Evolutionary conservation across 2,888 invertebrate species (phyloP), one percentile per base, ranked within the genome.

Genomic region (Steromphala cineraria): DNA sequence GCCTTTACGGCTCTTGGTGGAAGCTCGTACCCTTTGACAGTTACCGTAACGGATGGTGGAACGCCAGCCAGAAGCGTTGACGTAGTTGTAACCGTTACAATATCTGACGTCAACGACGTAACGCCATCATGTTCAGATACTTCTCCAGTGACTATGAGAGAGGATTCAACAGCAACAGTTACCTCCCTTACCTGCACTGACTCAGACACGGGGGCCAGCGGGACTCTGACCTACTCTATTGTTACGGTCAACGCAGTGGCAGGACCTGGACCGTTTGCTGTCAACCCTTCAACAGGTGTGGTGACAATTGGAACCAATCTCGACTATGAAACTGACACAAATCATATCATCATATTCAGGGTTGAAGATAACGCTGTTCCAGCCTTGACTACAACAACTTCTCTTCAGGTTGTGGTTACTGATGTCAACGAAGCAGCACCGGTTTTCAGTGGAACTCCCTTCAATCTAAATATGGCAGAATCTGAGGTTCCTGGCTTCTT

Each of bases 391-490:
- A 82, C 88, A 13, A 86, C 88, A 0, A 88, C 88, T 10, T 86
- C 82, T 7, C 80, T 91, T 0, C 82, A 85, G 17, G 80, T 90
- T 10, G 80, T 62, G 19, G 82, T 90, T 4, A 83, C 82, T 4
- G 88, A 91, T 81, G 86, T 90, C 5, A 91, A 92, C 82, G 92
- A 92, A 55, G 83, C 86, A 67, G 76, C 82, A 0, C 91, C 91
- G 0, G 80, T 78, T 1, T 90, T 91, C 67, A 77, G 81, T 2
- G 80, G 82, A 10, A 80, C 85, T 28, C 80, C 81, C 0, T 71
- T 80, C 67, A 36, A 80, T 13, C 76, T 81, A 36, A 80, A 76
- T 28, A 74, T 88, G 5, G 67, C 78, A n/a, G 88, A 88, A 78
- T 79, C 78, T 21, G 78, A 79, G 15, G 55, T 82, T 2, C 79